These are phyloP conservation scores for Hippocampus mohnikei DNA, from an alignment of 2,113 vertebrate species.

Conservation along the genomic window DNA sequence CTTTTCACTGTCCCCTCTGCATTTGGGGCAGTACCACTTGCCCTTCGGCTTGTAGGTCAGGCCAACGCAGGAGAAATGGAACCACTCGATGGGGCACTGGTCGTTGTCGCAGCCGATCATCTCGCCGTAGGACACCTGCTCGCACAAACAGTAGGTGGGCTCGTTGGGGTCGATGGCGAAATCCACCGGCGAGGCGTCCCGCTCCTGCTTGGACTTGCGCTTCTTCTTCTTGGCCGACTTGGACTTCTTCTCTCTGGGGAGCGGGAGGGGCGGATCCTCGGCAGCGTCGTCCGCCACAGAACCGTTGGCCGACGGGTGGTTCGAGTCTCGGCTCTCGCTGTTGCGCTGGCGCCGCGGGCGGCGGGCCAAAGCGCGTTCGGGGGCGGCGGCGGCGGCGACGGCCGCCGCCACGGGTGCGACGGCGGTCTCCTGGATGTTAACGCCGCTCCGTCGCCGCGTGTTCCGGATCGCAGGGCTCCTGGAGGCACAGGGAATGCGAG, in stretches of 20 bases:
- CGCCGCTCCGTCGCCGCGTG: slow-evolving; percentile 71
- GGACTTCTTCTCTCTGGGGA: slow-evolving; percentile 88
- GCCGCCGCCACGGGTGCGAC: slow-evolving; percentile 7
- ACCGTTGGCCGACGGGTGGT: slow-evolving; percentile 83
- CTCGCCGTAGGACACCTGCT: slow-evolving; percentile 91
- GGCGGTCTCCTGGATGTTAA: slow-evolving; percentile 42
- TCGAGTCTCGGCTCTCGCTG: slow-evolving; percentile 91
- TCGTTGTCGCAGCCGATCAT: slow-evolving; percentile 97
- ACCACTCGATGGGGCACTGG: slow-evolving; percentile 93
- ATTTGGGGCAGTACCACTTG: slow-evolving; percentile 94
- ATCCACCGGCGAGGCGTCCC: slow-evolving; percentile 87
- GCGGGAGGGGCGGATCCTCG: slow-evolving; percentile 84
- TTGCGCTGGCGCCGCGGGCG: slow-evolving; percentile 90
- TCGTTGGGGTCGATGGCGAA: slow-evolving; percentile 93
- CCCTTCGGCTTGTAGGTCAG: slow-evolving; percentile 95
- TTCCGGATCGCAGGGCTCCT: slow-evolving; percentile 80
- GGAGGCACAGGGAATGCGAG: slow-evolving; percentile 84
- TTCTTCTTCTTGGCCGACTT: slow-evolving; percentile 96
- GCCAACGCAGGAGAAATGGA: slow-evolving; percentile 91
- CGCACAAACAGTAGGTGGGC: slow-evolving; percentile 92
- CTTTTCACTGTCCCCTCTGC: slow-evolving; percentile 93
- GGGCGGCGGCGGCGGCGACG: slow-evolving; percentile 75
- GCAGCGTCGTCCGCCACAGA: slow-evolving; percentile 73
- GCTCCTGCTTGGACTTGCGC: slow-evolving; percentile 87
- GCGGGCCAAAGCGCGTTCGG: slow-evolving; percentile 81